Percentiles rank a stretch among this genome's conserved stretches.
phyloP scores from a whole-genome alignment of 2,888 invertebrate species.

The Gerosis bhagava region DNA sequence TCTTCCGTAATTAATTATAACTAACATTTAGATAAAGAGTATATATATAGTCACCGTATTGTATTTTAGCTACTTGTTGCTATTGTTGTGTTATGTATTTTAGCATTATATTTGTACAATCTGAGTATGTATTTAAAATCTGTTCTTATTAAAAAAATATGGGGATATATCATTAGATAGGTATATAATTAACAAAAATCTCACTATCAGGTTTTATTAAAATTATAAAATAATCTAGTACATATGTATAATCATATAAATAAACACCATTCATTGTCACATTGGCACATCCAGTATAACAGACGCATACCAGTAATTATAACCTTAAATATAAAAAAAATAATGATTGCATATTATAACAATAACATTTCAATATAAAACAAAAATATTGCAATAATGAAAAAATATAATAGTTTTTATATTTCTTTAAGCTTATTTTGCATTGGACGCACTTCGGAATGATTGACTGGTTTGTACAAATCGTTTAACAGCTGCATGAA shows the following conservation, averaged over 20 bases:
- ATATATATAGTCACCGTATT: conserved; percentile 19
- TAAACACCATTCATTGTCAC: conserved; percentile 51
- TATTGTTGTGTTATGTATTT: conserved; percentile 7
- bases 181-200: conserved; percentile 47
- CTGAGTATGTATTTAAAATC: conserved; percentile 24
- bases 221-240: conserved; percentile 68
- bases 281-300: conserved; percentile 67
- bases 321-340: conserved; percentile 29
- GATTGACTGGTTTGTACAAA: conserved; percentile 48
- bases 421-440: too few species aligned
- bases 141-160: too few species aligned
- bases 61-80: conserved; percentile 5
- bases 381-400: conserved; percentile 35
- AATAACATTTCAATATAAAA: conserved; percentile 43
- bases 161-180: too few species aligned
- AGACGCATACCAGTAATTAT: conserved; percentile 41
- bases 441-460: conserved; percentile 48
- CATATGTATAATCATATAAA: conserved; percentile 54
- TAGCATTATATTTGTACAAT: conserved; percentile 23
- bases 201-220: conserved; percentile 69
- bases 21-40: too few species aligned
- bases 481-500: conserved; percentile 36
- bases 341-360: conserved; percentile 31
- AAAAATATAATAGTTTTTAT: conserved; percentile 26
- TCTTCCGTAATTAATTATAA: too few species aligned